Percentiles rank a stretch among this genome's conserved stretches.
These are phyloP conservation scores for Equus quagga DNA, from an alignment of 2,113 vertebrate species.

Conservation along the genomic window DNA sequence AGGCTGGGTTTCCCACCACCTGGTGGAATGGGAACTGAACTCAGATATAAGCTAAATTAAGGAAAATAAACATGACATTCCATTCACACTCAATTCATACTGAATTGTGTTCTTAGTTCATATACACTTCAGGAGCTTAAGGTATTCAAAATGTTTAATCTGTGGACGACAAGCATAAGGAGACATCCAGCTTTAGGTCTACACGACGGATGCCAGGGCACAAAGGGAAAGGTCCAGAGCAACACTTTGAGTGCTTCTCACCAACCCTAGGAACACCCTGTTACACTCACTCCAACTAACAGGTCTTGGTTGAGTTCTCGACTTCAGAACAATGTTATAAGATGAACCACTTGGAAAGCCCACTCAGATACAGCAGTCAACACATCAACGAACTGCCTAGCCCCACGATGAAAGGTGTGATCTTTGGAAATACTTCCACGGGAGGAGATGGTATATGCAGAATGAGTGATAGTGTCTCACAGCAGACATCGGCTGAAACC, in stretches of 20 bases:
- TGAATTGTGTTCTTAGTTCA: neutral
- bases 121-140: neutral
- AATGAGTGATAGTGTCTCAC: neutral
- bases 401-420: neutral
- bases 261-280: neutral
- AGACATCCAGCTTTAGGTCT: neutral
- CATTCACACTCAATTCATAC: neutral
- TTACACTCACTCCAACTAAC: neutral
- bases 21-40: neutral
- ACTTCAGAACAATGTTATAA: conserved; percentile 8
- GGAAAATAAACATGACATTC: neutral
- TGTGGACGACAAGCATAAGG: neutral
- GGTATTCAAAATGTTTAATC: neutral
- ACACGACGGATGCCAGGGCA: neutral
- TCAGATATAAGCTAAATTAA: conserved; percentile 15
- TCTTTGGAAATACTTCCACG: neutral
- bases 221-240: neutral
- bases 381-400: neutral
- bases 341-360: neutral
- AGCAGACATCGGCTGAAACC: neutral
- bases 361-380: neutral
- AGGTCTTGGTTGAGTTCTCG: neutral
- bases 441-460: neutral
- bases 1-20: neutral
- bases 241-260: neutral